phyloP scores from a whole-genome alignment of 2,888 invertebrate genomes.

The Polyommatus icarus region DNA sequence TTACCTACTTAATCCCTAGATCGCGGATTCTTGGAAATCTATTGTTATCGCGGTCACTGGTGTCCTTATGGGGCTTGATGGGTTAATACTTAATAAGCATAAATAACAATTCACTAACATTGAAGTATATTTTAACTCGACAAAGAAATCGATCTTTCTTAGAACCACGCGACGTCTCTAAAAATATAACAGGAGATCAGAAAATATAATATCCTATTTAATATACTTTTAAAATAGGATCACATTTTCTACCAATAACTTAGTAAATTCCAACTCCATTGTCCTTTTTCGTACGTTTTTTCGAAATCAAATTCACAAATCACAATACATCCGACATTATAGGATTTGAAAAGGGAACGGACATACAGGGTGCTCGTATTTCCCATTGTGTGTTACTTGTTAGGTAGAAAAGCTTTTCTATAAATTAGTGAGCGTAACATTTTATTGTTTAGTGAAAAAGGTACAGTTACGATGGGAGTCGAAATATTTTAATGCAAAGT shows the following conservation, averaged over 20 bases:
- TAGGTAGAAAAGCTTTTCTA: neutral
- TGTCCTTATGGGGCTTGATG: too few species aligned
- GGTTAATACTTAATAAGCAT: too few species aligned
- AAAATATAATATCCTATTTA: neutral
- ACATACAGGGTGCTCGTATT: neutral
- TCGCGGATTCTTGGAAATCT: too few species aligned
- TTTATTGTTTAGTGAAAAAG: neutral
- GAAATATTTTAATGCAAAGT: neutral
- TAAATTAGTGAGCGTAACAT: neutral
- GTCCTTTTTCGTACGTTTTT: conserved; percentile 27
- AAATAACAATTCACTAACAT: too few species aligned
- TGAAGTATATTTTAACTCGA: neutral
- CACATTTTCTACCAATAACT: conserved; percentile 18
- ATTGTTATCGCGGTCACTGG: too few species aligned
- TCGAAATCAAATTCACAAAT: conserved; percentile 28
- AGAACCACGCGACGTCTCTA: neutral
- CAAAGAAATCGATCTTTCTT: neutral
- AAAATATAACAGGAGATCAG: neutral
- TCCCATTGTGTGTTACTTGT: neutral
- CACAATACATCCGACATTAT: conserved; percentile 29
- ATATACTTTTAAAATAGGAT: neutral
- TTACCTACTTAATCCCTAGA: too few species aligned
- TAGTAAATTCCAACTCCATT: conserved; percentile 23
- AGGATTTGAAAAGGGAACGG: conserved; percentile 30
- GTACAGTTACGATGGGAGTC: neutral